Conservation (phyloP, 2,113 vertebrate species). For the Dicrurus megarhynchus region DNA sequence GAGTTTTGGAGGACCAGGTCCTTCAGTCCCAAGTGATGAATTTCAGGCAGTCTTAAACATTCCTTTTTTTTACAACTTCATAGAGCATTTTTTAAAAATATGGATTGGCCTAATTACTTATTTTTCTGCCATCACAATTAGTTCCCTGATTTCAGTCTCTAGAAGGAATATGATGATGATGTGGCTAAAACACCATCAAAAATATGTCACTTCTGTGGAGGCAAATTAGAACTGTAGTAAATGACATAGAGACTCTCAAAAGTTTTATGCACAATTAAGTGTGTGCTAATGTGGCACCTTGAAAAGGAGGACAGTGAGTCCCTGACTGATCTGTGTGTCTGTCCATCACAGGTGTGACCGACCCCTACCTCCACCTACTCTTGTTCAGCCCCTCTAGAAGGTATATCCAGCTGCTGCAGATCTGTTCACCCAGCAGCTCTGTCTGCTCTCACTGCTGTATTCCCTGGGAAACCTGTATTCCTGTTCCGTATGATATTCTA, state of each 20-base stretch:
- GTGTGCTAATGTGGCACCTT: background rate
- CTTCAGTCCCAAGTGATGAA: background rate
- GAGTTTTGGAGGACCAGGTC: background rate
- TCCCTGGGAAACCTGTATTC: background rate
- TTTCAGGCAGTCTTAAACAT: background rate
- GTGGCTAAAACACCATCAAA: background rate
- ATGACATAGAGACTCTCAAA: background rate
- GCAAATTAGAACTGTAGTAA: background rate
- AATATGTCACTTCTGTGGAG: background rate
- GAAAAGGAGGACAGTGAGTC: background rate
- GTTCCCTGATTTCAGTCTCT: background rate
- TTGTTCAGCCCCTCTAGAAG: background rate
- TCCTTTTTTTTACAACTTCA: background rate
- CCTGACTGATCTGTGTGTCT: background rate
- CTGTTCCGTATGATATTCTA: background rate
- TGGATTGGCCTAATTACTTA: background rate
- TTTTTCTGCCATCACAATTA: background rate
- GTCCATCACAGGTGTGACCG: background rate
- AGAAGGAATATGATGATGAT: background rate
- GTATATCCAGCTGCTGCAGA: background rate
- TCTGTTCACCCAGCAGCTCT: background rate
- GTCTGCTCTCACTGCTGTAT: background rate
- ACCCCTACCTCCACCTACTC: background rate
- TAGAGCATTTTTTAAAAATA: fast-evolving
- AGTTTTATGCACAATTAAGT: background rate